Conservation (phyloP, 2,113 vertebrate species). For the Physeter macrocephalus region DNA sequence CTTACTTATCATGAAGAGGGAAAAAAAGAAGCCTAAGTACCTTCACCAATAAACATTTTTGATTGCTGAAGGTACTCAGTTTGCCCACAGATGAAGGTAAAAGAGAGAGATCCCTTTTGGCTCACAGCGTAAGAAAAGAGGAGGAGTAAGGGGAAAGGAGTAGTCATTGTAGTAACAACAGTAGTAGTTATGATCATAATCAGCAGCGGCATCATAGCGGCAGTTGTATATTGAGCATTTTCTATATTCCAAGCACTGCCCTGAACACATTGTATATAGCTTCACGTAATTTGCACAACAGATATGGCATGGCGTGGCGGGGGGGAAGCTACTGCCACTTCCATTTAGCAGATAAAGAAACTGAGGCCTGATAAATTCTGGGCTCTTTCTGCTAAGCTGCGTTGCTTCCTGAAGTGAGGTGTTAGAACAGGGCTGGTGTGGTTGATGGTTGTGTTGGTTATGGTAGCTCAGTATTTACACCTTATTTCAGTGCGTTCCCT, state of each 20-base stretch:
- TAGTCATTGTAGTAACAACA: background rate
- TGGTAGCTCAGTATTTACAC: background rate
- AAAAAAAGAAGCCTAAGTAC: background rate
- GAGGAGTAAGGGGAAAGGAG: background rate
- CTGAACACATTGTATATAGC: background rate
- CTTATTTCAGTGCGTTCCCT: background rate
- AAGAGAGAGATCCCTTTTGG: background rate
- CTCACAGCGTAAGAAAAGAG: background rate
- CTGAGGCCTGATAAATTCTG: background rate
- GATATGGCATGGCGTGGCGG: background rate
- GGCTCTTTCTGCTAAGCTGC: background rate
- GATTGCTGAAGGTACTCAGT: background rate
- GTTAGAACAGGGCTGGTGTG: background rate
- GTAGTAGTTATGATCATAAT: rapidly evolving
- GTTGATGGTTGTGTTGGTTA: too few species aligned
- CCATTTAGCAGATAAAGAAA: background rate
- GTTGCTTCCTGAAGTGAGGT: background rate
- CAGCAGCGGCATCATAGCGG: background rate
- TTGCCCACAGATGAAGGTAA: background rate
- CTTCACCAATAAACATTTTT: background rate
- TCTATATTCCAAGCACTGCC: background rate
- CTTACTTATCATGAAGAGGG: background rate
- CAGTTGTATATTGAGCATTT: background rate
- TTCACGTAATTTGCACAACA: background rate
- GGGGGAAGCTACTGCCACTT: background rate